These are phyloP conservation scores for Istiophorus platypterus DNA, from an alignment of 2,113 vertebrate species.

Conservation along the genomic window DNA sequence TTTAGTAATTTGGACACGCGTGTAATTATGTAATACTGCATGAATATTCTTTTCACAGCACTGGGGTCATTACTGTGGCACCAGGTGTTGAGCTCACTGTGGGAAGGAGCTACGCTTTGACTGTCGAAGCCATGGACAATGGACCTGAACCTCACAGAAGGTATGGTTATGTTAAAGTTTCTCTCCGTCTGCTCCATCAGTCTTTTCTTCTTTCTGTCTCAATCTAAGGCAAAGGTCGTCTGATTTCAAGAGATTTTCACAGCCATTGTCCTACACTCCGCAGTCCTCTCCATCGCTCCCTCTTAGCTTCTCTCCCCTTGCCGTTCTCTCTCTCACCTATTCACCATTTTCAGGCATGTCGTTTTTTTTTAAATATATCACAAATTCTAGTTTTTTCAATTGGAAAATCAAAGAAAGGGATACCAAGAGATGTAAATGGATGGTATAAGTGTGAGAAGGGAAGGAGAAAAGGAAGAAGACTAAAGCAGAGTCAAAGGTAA, in stretches of 20 bases:
- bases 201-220: conserved; percentile 18
- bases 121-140: conserved; percentile 90
- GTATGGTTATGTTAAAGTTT: conserved; percentile 86
- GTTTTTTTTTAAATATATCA: conserved; percentile 32
- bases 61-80: conserved; percentile 89
- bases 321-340: background rate
- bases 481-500: conserved; percentile 1
- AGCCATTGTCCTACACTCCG: background rate
- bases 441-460: background rate
- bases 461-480: background rate
- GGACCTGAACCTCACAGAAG: conserved; percentile 88
- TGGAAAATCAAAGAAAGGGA: conserved; percentile 15
- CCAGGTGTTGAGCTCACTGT: conserved; percentile 83
- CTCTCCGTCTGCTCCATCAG: background rate
- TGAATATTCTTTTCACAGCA: conserved; percentile 57
- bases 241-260: conserved; percentile 13
- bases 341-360: background rate
- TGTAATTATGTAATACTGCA: background rate
- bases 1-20: background rate
- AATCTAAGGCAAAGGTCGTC: conserved; percentile 28
- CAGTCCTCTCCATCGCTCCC: background rate
- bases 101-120: conserved; percentile 90
- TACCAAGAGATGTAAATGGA: conserved; percentile 11
- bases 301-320: background rate
- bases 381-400: conserved; percentile 18